Conservation (phyloP, 30 jellyfish, hydroid and myxozoan species). For the Chrysaora quinquecirrha region DNA sequence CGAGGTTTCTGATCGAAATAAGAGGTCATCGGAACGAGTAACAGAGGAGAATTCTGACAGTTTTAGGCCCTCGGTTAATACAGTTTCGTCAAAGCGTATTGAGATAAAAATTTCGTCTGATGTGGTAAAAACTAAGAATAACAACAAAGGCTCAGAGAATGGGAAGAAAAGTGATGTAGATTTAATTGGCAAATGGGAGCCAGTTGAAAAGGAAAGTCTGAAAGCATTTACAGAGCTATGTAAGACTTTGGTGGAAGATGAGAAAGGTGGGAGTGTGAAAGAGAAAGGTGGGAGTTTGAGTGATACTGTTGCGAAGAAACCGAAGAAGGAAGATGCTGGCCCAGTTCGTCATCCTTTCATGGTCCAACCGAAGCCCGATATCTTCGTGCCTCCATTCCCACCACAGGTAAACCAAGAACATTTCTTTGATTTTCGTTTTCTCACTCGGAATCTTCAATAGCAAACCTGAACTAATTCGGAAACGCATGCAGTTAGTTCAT, state of each 20-base stretch:
- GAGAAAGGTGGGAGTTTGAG: too few species aligned
- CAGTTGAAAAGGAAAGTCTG: slow-evolving; percentile 48
- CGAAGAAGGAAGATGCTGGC: neutral
- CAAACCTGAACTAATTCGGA: too few species aligned
- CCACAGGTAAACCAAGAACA: slow-evolving; percentile 65
- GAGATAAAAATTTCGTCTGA: slow-evolving; percentile 45
- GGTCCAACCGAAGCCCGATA: slow-evolving; percentile 30
- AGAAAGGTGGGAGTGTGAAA: neutral
- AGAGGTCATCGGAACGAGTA: neutral
- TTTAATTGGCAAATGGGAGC: slow-evolving; percentile 71
- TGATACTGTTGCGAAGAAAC: neutral
- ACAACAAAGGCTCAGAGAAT: neutral
- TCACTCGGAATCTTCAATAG: too few species aligned
- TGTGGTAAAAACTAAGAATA: neutral
- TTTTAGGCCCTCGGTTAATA: neutral
- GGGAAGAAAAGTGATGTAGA: slow-evolving; percentile 3
- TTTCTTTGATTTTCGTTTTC: too few species aligned
- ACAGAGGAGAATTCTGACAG: neutral
- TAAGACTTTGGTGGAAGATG: slow-evolving; percentile 39
- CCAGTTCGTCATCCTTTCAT: slow-evolving; percentile 47
- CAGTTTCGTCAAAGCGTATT: neutral
- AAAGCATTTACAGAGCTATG: slow-evolving; percentile 62
- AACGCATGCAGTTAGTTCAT: too few species aligned
- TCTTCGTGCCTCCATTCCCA: neutral
- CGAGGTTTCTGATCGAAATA: neutral